Conservation (phyloP, 2,113 vertebrate genomes). For the Hippotragus niger region DNA sequence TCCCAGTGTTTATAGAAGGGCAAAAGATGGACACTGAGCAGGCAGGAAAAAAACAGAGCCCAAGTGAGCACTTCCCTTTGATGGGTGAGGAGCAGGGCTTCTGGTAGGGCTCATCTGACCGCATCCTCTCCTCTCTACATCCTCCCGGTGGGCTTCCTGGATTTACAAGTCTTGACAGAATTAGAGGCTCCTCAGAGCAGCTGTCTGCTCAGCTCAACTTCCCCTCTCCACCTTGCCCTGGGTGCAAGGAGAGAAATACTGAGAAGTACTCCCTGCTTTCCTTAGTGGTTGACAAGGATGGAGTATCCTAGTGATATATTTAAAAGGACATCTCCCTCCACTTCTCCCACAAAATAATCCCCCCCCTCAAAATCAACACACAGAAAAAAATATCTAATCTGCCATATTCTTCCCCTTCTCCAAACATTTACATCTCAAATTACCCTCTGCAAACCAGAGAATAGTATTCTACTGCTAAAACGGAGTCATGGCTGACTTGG, state of each 20-base stretch:
- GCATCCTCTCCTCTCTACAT: background rate
- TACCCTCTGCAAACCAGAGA: background rate
- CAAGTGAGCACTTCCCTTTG: background rate
- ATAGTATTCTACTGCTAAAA: background rate
- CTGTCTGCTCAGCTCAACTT: background rate
- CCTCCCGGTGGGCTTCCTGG: background rate
- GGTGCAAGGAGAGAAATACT: background rate
- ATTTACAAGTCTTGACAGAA: background rate
- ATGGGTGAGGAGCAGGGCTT: background rate
- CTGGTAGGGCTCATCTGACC: fast-evolving
- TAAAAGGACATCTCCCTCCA: background rate
- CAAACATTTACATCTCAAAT: background rate
- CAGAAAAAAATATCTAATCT: background rate
- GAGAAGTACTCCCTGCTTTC: background rate
- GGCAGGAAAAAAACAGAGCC: background rate
- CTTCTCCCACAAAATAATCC: background rate
- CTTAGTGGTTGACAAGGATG: background rate
- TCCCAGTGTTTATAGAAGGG: background rate
- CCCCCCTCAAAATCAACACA: background rate
- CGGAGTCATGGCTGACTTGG: background rate
- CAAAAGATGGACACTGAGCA: background rate
- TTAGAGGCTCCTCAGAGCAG: background rate
- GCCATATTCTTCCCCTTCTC: background rate
- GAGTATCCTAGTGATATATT: background rate
- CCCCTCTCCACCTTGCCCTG: background rate